Base-by-base conservation (phyloP, 2,888 invertebrate genomes). In the Asteroscopus sphinx region DNA sequence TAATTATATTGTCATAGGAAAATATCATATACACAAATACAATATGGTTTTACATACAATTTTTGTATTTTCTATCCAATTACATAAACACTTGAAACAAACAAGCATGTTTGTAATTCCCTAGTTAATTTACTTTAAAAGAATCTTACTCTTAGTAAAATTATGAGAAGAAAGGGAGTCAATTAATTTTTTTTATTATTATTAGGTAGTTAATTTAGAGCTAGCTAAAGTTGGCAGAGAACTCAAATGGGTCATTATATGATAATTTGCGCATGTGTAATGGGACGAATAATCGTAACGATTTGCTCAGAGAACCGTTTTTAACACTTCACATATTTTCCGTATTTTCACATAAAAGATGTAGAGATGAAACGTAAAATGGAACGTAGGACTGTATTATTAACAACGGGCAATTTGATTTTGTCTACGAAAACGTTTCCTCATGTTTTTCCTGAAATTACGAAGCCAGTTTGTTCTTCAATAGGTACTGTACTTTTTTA, bases 251-350 rank as follows among this genome's bases (percentile, higher is more conserved):
- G n/a, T 26, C 40, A 42, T 67, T 56, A 54, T 60, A 62, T 58
- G 55, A 46, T 51, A 56, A 57, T 62, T 59, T 59, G 25, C 53
- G 30, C 52, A 55, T 52, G 42, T 48, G 49, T 68, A 68, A 68
- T 70, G 56, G 37, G 4, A 11, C 9, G 55, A 55, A 57, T 46
- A 60, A 71, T 37, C 21, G 35, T 17, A 12, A 13, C 47, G 39
- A 49, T 55, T 68, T 41, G 17, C 36, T 54, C 15, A 15, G 47
- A 59, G 17, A 9, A 35, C 45, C 40, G 1, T 53, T 48, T 48
- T 60, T 45, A 51, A 49, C 48, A 46, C 37, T 53, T 44, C 40
- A 49, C 33, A 16, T 36, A 37, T 25, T 53, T 36, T 26, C 4
- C 15, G 11, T 21, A 35, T 53, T 48, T 28, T n/a, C n/a, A 12